Conservation (phyloP, 2,113 vertebrate genomes). For the Oxyura jamaicensis region DNA sequence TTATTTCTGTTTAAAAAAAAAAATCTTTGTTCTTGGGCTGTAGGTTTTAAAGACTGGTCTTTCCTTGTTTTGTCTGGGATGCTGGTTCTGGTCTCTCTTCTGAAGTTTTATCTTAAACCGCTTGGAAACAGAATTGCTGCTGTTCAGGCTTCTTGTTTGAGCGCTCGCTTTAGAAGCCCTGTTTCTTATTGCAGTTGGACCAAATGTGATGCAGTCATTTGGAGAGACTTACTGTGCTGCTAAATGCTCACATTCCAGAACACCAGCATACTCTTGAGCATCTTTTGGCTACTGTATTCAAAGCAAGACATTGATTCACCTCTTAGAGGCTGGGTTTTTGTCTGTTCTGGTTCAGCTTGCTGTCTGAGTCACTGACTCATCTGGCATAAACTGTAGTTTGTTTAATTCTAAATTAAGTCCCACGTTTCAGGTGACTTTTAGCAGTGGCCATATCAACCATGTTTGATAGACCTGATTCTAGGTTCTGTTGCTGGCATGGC, state of each 20-base stretch:
- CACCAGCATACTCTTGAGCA: not conserved
- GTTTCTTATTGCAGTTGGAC: not conserved
- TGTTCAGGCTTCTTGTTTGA: not conserved
- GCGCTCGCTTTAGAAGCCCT: not conserved
- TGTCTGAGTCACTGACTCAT: not conserved
- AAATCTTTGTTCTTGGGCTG: not conserved
- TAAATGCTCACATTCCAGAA: not conserved
- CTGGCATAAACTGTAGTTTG: not conserved
- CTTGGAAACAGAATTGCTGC: not conserved
- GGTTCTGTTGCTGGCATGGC: accelerated
- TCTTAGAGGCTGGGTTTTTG: not conserved
- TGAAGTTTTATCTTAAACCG: not conserved
- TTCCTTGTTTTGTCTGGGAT: not conserved
- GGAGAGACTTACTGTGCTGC: not conserved
- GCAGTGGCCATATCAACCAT: accelerated
- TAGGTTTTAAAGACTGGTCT: not conserved
- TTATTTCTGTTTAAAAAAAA: not conserved
- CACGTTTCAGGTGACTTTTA: not conserved
- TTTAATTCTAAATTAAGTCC: not conserved
- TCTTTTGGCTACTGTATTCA: not conserved
- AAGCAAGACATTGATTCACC: not conserved
- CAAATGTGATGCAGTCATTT: not conserved
- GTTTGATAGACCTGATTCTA: not conserved
- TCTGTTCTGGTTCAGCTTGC: not conserved
- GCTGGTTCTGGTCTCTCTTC: not conserved